These are phyloP conservation scores for Phasia obesa DNA, from an alignment of 2,888 invertebrate species.

Conservation along the genomic window DNA sequence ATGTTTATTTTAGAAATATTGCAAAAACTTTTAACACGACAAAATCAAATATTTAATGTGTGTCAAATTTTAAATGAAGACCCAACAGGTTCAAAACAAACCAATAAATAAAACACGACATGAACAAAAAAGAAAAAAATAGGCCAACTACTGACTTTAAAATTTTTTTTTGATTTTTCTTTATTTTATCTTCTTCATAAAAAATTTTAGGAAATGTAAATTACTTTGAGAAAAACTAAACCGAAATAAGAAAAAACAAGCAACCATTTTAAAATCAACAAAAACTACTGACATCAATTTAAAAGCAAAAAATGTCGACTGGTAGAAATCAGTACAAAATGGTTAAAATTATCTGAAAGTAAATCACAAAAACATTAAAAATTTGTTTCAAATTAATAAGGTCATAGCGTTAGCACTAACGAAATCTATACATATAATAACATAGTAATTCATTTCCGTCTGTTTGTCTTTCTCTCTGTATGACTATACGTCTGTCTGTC, in stretches of 20 bases:
- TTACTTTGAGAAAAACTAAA: slow-evolving; percentile 28
- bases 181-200: slow-evolving; percentile 4
- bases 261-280: slow-evolving; percentile 21
- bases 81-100: slow-evolving; percentile 63
- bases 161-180: slow-evolving; percentile 9
- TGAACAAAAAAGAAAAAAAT: slow-evolving; percentile 19
- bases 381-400: no score
- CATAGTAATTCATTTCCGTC: no score
- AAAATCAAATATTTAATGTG: slow-evolving; percentile 53
- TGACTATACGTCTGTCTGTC: no score
- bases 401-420: no score
- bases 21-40: slow-evolving; percentile 53
- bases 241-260: slow-evolving; percentile 8
- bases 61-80: slow-evolving; percentile 63
- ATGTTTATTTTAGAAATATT: slow-evolving; percentile 29
- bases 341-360: neutral
- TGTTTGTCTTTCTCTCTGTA: no score
- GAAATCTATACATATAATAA: no score
- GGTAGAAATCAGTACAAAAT: neutral
- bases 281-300: slow-evolving; percentile 37
- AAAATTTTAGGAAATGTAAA: slow-evolving; percentile 47
- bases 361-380: no score
- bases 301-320: neutral
- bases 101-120: slow-evolving; percentile 62
- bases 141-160: slow-evolving; percentile 26